Conservation (phyloP, 2,113 vertebrate species). For the Aldabrachelys gigantea region DNA sequence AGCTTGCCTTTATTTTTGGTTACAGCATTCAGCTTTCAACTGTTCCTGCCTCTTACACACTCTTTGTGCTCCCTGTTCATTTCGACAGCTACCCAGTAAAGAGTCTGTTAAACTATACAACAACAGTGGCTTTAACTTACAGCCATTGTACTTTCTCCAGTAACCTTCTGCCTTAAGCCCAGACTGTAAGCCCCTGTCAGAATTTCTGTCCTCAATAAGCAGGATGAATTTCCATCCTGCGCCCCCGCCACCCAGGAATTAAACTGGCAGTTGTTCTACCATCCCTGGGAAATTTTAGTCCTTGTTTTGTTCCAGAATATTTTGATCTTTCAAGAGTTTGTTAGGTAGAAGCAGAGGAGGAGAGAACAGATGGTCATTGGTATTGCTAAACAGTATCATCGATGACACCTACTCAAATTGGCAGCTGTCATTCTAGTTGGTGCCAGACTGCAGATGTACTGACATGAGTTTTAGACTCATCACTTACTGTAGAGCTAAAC, state of each 20-base stretch:
- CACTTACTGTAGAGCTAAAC: neutral
- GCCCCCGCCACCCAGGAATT: neutral
- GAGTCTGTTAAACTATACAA: neutral
- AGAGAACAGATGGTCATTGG: constrained; percentile 35
- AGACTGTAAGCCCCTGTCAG: neutral
- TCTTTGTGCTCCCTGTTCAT: neutral
- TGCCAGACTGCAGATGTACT: constrained; percentile 48
- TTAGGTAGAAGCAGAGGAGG: neutral
- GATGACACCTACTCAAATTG: constrained; percentile 15
- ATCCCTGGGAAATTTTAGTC: neutral
- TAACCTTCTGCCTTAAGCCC: neutral
- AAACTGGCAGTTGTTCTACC: neutral
- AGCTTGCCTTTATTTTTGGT: neutral
- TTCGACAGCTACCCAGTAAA: neutral
- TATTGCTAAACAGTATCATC: constrained; percentile 6
- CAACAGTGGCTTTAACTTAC: neutral
- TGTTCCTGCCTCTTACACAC: neutral
- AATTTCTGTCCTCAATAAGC: neutral
- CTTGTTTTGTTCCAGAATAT: neutral
- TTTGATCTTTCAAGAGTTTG: neutral
- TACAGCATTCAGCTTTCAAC: neutral
- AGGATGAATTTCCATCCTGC: neutral
- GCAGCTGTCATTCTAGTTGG: neutral
- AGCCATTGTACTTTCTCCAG: neutral
- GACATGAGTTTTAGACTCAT: neutral